These are phyloP conservation scores for Gallinago undulata DNA, from an alignment of 2,113 vertebrate species.

Conservation along the genomic window DNA sequence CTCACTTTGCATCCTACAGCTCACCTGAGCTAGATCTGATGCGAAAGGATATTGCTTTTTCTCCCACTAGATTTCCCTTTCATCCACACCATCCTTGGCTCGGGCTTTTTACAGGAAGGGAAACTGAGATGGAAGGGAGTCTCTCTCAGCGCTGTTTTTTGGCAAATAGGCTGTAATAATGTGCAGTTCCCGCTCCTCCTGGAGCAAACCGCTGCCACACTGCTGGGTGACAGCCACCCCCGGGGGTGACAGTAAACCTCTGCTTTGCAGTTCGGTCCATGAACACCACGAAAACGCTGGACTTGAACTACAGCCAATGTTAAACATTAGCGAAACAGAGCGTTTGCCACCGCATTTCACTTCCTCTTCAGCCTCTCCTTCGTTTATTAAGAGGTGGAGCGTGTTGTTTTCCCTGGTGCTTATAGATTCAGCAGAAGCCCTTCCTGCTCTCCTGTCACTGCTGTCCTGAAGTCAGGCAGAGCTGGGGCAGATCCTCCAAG, in stretches of 20 bases:
- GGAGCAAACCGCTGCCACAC: not conserved
- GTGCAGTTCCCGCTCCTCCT: not conserved
- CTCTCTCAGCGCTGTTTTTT: not conserved
- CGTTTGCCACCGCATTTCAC: fast-evolving
- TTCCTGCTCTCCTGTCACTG: not conserved
- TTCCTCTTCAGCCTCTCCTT: not conserved
- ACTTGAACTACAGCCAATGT: fast-evolving
- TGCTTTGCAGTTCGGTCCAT: not conserved
- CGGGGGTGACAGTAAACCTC: not conserved
- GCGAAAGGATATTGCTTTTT: not conserved
- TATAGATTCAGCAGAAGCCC: not conserved
- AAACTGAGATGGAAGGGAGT: not conserved
- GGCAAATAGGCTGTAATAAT: not conserved
- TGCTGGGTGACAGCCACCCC: not conserved
- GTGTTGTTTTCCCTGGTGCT: not conserved
- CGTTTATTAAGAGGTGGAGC: not conserved
- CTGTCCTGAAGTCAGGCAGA: not conserved
- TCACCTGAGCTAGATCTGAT: fast-evolving
- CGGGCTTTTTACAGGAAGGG: not conserved
- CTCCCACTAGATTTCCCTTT: not conserved
- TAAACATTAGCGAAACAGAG: not conserved
- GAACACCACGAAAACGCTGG: fast-evolving
- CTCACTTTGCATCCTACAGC: not conserved
- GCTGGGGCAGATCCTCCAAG: not conserved
- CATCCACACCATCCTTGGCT: not conserved